A percentile compares a stretch with the other conserved stretches of the same genome.
Conservation (phyloP, 2,888 invertebrate genomes). For the Nephrotoma guestfalica region DNA sequence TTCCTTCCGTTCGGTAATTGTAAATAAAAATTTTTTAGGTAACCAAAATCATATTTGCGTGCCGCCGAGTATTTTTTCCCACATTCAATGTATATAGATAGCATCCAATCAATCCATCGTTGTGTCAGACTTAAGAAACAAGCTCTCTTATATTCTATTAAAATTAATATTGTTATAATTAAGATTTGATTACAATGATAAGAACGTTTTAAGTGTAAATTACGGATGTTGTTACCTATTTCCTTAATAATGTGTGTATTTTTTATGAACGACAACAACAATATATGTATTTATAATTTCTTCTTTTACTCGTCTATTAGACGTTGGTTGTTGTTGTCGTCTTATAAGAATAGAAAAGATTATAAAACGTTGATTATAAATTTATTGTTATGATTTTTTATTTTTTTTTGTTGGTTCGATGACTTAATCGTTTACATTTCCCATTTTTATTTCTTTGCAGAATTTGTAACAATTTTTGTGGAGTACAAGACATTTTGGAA, state of each 20-base stretch:
- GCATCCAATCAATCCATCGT: neutral
- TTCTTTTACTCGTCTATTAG: neutral
- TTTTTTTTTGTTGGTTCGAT: neutral
- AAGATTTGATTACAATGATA: neutral
- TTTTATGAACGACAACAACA: neutral
- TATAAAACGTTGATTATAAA: neutral
- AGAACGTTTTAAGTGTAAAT: neutral
- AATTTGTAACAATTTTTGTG: neutral
- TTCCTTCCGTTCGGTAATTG: too few relatives aligned
- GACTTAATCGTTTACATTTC: neutral
- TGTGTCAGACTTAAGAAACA: neutral
- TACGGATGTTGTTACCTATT: neutral
- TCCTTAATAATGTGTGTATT: neutral
- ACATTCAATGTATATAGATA: neutral
- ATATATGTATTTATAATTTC: neutral
- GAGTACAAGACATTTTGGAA: neutral
- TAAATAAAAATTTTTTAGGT: too few relatives aligned
- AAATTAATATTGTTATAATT: neutral
- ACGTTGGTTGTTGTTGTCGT: neutral
- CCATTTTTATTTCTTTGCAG: neutral
- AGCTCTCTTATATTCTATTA: neutral
- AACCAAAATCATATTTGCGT: neutral
- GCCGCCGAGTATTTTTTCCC: neutral
- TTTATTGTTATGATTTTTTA: neutral
- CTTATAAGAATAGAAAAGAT: neutral